phyloP scores from a whole-genome alignment of 2,888 invertebrate species.

The Diplolepis rosae region DNA sequence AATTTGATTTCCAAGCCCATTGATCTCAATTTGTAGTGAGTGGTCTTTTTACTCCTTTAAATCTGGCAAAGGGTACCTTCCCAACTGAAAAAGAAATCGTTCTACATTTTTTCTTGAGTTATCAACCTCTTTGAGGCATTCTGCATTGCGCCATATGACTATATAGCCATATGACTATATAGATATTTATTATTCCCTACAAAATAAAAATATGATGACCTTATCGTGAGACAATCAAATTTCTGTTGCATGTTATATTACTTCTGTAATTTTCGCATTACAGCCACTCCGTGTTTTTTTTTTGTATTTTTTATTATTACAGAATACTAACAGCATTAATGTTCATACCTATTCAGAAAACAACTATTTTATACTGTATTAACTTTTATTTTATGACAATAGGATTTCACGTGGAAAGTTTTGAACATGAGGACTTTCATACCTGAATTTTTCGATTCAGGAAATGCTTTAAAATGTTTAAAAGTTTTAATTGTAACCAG shows the following conservation, averaged over 20 bases:
- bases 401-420: no score
- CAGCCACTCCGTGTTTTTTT: no score
- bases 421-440: no score
- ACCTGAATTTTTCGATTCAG: no score
- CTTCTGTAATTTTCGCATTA: no score
- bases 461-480: no score
- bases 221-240: constrained; percentile 4
- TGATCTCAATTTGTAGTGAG: not conserved
- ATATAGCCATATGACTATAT: not conserved
- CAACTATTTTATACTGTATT: no score
- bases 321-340: no score
- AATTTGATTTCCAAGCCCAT: constrained; percentile 10
- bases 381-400: no score
- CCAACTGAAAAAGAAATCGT: constrained; percentile 1
- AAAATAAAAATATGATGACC: not conserved
- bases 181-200: not conserved
- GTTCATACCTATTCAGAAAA: no score
- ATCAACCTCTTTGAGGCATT: constrained; percentile 4
- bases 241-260: not conserved
- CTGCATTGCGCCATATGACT: constrained; percentile 22
- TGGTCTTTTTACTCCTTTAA: not conserved
- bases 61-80: constrained; percentile 6
- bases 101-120: constrained; percentile 12
- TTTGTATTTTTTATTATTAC: no score
- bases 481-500: no score